Evolutionary conservation across 2,113 vertebrate species (phyloP), one percentile per base, ranked within the genome.

Genomic region (Neomonachus schauinslandi): DNA sequence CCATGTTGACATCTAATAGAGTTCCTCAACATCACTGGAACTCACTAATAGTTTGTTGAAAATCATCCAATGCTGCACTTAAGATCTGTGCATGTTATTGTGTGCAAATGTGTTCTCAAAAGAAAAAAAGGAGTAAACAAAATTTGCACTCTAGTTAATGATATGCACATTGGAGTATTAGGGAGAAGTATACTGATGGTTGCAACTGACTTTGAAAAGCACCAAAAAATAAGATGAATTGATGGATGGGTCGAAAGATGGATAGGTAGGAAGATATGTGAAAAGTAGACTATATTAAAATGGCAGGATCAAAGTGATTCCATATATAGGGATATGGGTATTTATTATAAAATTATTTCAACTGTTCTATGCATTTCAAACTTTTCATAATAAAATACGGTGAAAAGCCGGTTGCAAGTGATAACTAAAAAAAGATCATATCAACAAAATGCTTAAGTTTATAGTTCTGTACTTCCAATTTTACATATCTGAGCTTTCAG

Each of bases 361-460:
- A 71, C 7, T 89, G 69, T 59, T 85, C 33, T 71, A 10, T 61
- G 55, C 22, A 18, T 89, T 61, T 92, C 55, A 82, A n/a, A 72
- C 67, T 95, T 97, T 94, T 87, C 36, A 77, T 77, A 90, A 69
- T 93, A 95, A 63, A 81, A 63, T 79, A 77, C 57, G 15, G 21
- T 24, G 7, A 33, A 89, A 80, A 87, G 11, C 53, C 81, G 92
- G 31, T 28, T 63, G 53, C 71, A 94, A 89, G 42, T 71, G 36
- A 9, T 39, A 72, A 65, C 18, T 72, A 63, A 63, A 91, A 77
- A 77, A 59, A 74, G 65, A 46, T 85, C 16, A 79, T n/a, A 79
- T 81, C 76, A 93, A 97, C 51, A 85, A 74, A 84, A 96, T 80
- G 4, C 61, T 90, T 72, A 87, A 71, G 51, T 86, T 46, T 67